Conservation (phyloP, 2,797 vertebrate species). For the Sebastes cheni region DNA sequence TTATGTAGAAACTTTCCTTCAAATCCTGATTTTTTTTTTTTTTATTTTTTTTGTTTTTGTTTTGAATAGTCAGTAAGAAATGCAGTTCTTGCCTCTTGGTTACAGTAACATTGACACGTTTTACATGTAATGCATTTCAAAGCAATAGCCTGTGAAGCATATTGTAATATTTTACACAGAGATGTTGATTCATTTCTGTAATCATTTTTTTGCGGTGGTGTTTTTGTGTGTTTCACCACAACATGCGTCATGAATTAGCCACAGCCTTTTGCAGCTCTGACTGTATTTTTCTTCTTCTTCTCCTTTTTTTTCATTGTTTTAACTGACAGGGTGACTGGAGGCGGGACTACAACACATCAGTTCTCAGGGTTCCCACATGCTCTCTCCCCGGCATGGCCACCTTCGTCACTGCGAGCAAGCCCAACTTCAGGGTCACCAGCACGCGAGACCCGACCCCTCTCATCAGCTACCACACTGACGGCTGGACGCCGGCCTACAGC, state of each 20-base stretch:
- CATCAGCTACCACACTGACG: slow-evolving; percentile 84
- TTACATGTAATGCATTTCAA: background rate
- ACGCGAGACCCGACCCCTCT: slow-evolving; percentile 88
- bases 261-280: background rate
- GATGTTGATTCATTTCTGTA: background rate
- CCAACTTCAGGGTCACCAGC: slow-evolving; percentile 92
- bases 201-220: background rate
- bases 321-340: slow-evolving; percentile 47
- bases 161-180: background rate
- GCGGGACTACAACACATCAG: slow-evolving; percentile 72
- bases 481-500: slow-evolving; percentile 82
- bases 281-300: background rate
- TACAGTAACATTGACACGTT: background rate
- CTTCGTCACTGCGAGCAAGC: slow-evolving; percentile 89
- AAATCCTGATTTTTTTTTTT: too few relatives aligned
- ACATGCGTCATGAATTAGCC: background rate
- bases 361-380: slow-evolving; percentile 78
- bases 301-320: background rate
- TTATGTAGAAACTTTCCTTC: background rate
- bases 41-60: background rate
- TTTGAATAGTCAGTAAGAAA: background rate
- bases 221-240: background rate
- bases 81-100: background rate
- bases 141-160: background rate
- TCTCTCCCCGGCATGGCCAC: slow-evolving; percentile 93